Conservation (phyloP, 2,113 vertebrate genomes). For the Copsychus sechellarum region DNA sequence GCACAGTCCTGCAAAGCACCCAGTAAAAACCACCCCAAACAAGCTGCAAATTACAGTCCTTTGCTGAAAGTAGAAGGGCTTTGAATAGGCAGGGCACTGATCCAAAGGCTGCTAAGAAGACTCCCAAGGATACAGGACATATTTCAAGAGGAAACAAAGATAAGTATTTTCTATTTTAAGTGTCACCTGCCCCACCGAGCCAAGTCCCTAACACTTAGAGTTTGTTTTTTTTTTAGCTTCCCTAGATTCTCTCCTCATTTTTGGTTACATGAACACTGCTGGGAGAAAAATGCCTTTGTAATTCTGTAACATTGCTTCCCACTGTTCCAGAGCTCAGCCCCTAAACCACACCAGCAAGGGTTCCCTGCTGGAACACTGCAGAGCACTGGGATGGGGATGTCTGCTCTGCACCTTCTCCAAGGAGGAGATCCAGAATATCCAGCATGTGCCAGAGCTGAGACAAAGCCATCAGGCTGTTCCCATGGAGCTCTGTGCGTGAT, state of each 20-base stretch:
- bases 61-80: background rate
- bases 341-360: background rate
- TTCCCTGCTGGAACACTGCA: background rate
- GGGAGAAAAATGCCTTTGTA: background rate
- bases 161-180: background rate
- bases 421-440: background rate
- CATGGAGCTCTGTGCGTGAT: background rate
- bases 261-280: fast-evolving
- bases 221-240: background rate
- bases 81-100: background rate
- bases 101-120: background rate
- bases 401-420: background rate
- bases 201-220: background rate
- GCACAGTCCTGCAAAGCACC: background rate
- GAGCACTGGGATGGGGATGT: background rate
- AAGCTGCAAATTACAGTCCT: background rate
- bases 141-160: background rate
- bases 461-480: background rate
- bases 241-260: background rate
- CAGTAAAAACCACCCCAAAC: background rate
- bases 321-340: background rate
- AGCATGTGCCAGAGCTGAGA: fast-evolving
- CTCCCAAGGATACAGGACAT: background rate
- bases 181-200: background rate
- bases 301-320: background rate